These are phyloP conservation scores for Mus spretus DNA, from an alignment of 2,797 vertebrate genomes.

Conservation along the genomic window DNA sequence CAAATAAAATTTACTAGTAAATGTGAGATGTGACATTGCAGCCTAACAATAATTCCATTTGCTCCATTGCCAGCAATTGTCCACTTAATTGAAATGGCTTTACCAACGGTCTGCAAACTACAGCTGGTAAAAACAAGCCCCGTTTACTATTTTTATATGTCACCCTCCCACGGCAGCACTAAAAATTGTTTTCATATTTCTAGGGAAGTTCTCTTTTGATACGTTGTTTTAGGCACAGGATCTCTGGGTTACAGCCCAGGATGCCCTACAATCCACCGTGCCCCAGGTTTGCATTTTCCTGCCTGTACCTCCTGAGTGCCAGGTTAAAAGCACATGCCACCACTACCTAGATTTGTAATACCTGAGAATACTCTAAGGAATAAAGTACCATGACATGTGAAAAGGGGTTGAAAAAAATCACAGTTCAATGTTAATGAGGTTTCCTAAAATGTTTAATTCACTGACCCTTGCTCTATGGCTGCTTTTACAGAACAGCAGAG, in stretches of 20 bases:
- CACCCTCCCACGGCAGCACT: not conserved
- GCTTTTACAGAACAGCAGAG: constrained; percentile 10
- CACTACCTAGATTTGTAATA: not conserved
- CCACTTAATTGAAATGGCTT: constrained; percentile 4
- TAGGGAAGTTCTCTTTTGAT: not conserved
- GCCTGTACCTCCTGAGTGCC: not conserved
- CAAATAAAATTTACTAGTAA: constrained; percentile 55
- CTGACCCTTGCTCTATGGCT: not conserved
- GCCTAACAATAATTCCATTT: constrained; percentile 13
- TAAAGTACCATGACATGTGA: constrained; percentile 3
- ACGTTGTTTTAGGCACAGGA: not conserved
- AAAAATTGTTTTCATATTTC: constrained; percentile 44
- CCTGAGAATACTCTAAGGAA: constrained; percentile 53
- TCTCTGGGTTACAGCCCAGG: not conserved
- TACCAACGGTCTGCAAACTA: constrained; percentile 24
- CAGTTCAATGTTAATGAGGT: constrained; percentile 42
- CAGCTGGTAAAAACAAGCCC: not conserved
- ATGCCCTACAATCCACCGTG: not conserved
- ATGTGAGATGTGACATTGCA: constrained; percentile 10
- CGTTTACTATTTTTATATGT: constrained; percentile 8
- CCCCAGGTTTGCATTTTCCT: not conserved
- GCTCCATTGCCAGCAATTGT: constrained; percentile 20
- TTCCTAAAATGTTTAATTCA: constrained; percentile 23
- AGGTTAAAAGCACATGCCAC: not conserved
- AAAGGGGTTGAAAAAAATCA: constrained; percentile 30